Conservation (phyloP, 2,113 vertebrate species). For the Neomonachus schauinslandi region DNA sequence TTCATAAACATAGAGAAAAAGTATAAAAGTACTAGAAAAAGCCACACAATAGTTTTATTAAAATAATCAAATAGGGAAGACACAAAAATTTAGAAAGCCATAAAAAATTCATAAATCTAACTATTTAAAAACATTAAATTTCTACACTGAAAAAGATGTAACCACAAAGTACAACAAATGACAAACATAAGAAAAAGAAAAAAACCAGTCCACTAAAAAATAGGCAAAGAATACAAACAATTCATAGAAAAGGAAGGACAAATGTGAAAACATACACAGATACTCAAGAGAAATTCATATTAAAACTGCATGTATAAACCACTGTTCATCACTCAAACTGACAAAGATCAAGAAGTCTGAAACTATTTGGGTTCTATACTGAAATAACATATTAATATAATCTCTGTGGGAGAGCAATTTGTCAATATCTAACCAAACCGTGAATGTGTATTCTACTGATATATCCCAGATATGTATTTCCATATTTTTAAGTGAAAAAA, state of each 20-base stretch:
- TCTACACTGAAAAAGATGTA: not conserved
- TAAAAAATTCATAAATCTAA: not conserved
- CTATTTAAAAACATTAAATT: conserved; percentile 22
- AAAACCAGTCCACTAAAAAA: not conserved
- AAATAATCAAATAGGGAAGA: not conserved
- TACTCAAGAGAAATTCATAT: not conserved
- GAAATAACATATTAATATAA: not conserved
- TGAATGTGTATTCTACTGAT: not conserved
- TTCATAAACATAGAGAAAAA: not conserved
- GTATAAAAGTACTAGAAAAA: not conserved
- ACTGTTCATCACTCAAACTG: not conserved
- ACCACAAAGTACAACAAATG: not conserved
- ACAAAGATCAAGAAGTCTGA: conserved; percentile 8
- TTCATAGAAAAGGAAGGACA: not conserved
- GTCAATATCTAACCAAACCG: not conserved
- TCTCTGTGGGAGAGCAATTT: not conserved
- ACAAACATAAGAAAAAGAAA: not conserved
- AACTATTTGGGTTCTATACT: not conserved
- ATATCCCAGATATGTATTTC: not conserved
- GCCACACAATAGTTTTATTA: not conserved
- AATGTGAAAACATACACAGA: not conserved
- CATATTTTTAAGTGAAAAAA: not conserved
- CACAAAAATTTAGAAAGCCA: not conserved
- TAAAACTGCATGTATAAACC: not conserved
- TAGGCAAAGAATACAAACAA: not conserved